Evolutionary conservation across 2,797 vertebrate genomes (phyloP).

Genomic region (Semotilus atromaculatus): DNA sequence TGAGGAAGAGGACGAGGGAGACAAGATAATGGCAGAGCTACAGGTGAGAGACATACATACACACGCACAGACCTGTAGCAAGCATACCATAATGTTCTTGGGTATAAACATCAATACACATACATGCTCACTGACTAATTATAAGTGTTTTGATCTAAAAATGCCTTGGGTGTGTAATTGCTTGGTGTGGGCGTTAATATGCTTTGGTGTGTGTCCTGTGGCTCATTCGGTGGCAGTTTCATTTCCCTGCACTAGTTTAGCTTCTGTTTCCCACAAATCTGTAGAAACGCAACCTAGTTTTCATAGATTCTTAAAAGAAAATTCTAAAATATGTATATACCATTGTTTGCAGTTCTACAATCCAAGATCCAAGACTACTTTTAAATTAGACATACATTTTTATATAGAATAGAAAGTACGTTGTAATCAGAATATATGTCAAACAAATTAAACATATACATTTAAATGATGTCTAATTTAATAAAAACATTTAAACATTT

Average conservation of each 20-base stretch:
- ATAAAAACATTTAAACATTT: neutral
- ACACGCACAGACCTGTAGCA: neutral
- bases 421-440: neutral
- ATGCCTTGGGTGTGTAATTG: constrained; percentile 24
- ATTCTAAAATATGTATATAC: neutral
- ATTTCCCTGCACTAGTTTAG: neutral
- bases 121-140: neutral
- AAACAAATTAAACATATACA: neutral
- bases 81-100: neutral
- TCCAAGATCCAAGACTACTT: neutral
- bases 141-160: neutral
- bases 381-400: neutral
- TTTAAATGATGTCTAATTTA: neutral
- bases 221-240: constrained; percentile 13
- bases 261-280: neutral
- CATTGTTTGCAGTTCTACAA: neutral
- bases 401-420: neutral
- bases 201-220: constrained; percentile 6
- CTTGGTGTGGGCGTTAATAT: constrained; percentile 19
- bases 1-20: constrained; percentile 91
- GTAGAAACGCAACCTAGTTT: neutral
- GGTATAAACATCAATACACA: neutral
- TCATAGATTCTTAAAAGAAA: neutral
- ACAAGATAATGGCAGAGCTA: constrained; percentile 96
- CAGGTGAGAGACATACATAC: constrained; percentile 80